Percentiles rank a stretch among this genome's conserved stretches.
phyloP scores from a whole-genome alignment of 2,888 invertebrate genomes.

The Drosophila nr. perissopoda region DNA sequence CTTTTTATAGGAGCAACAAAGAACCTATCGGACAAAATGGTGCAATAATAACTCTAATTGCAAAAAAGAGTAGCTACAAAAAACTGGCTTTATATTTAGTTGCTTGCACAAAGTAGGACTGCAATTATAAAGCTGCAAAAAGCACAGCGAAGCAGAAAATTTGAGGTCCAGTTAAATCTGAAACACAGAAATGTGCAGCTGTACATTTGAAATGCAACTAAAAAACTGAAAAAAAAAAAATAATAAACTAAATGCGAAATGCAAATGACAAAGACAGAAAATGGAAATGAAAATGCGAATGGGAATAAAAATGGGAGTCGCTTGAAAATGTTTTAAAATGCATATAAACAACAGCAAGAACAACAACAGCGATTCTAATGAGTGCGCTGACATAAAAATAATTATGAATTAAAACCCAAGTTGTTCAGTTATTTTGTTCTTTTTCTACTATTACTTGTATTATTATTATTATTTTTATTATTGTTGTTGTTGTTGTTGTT shows the following conservation, averaged over 20 bases:
- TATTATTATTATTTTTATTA: slow-evolving; percentile 22
- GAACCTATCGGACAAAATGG: slow-evolving; percentile 8
- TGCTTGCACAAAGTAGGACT: slow-evolving; percentile 22
- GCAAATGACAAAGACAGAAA: slow-evolving; percentile 64
- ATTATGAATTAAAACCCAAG: slow-evolving; percentile 77
- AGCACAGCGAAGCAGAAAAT: slow-evolving; percentile 58
- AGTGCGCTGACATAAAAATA: slow-evolving; percentile 78
- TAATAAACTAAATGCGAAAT: slow-evolving; percentile 38
- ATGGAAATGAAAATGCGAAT: slow-evolving; percentile 23
- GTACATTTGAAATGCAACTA: slow-evolving; percentile 55
- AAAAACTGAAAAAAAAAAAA: slow-evolving; percentile 10
- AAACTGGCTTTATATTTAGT: slow-evolving; percentile 11
- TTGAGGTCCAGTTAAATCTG: slow-evolving; percentile 49
- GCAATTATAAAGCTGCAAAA: slow-evolving; percentile 53
- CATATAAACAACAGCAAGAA: slow-evolving; percentile 26
- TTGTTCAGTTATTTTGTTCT: slow-evolving; percentile 52
- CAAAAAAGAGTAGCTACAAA: slow-evolving; percentile 1
- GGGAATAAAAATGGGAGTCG: slow-evolving; percentile 29
- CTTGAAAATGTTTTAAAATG: slow-evolving; percentile 31
- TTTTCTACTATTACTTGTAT: slow-evolving; percentile 15
- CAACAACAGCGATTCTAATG: slow-evolving; percentile 59
- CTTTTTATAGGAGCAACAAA: background rate
- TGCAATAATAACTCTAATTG: slow-evolving; percentile 22
- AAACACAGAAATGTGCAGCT: slow-evolving; percentile 51
- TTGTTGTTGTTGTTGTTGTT: slow-evolving; percentile 10